These are phyloP conservation scores for Trissoscelio sp. DNA, from an alignment of 2,888 invertebrate genomes.

Conservation along the genomic window DNA sequence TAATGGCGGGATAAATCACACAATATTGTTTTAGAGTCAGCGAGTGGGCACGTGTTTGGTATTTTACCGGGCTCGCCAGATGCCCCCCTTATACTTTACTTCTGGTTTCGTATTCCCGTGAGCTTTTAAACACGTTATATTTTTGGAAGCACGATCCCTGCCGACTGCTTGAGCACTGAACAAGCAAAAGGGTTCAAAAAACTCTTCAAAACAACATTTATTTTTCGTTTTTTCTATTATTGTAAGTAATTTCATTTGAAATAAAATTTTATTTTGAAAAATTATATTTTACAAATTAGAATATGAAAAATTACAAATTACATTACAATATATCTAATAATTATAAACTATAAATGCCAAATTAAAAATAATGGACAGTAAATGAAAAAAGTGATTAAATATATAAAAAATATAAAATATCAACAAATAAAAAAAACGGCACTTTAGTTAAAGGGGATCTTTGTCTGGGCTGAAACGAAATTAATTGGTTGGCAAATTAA, in stretches of 20 bases:
- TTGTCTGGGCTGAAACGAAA: conserved; percentile 61
- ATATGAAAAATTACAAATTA: too few relatives aligned
- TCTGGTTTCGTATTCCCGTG: conserved; percentile 77
- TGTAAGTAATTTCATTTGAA: not conserved
- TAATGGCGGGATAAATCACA: conserved; percentile 43
- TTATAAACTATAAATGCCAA: too few relatives aligned
- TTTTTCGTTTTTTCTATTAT: not conserved
- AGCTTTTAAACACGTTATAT: conserved; percentile 73
- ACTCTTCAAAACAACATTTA: conserved; percentile 22
- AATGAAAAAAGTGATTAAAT: too few relatives aligned
- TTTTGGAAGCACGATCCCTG: conserved; percentile 73
- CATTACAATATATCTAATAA: too few relatives aligned
- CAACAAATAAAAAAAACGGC: too few relatives aligned
- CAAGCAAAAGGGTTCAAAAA: conserved; percentile 71
- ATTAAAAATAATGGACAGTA: too few relatives aligned
- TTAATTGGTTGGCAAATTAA: conserved; percentile 73
- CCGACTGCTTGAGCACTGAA: conserved; percentile 42
- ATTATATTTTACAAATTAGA: too few relatives aligned
- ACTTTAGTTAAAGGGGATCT: conserved; percentile 19
- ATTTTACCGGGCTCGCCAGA: conserved; percentile 78
- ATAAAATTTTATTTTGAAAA: not conserved
- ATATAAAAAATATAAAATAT: too few relatives aligned
- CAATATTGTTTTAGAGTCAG: conserved; percentile 63
- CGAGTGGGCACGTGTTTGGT: conserved; percentile 77
- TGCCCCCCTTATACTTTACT: conserved; percentile 77